phyloP scores from a whole-genome alignment of 2,113 vertebrate genomes.

The Sceloporus undulatus region DNA sequence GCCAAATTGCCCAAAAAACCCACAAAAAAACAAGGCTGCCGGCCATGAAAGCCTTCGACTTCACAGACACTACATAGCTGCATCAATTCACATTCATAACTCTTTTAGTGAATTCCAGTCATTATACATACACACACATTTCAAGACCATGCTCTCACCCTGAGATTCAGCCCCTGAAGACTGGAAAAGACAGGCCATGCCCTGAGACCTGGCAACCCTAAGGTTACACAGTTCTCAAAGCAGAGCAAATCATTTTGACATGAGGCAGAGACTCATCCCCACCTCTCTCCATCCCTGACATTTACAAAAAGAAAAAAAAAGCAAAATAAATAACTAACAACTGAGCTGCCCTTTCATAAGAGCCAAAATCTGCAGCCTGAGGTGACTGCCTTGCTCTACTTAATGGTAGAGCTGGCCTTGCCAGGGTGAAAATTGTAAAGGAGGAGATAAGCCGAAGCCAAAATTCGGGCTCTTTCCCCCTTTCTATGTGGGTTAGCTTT shows the following conservation, averaged over 20 bases:
- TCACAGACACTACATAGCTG: too few relatives aligned
- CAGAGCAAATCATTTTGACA: background rate
- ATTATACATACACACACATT: too few relatives aligned
- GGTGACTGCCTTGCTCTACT: background rate
- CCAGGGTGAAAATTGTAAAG: background rate
- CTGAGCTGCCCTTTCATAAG: background rate
- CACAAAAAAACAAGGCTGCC: too few relatives aligned
- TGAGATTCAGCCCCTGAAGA: too few relatives aligned
- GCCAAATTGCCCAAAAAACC: too few relatives aligned
- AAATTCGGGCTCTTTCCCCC: background rate
- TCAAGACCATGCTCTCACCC: too few relatives aligned
- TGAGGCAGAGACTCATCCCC: background rate
- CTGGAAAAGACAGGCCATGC: too few relatives aligned
- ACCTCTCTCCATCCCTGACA: background rate
- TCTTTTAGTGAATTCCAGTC: too few relatives aligned
- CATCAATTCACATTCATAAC: too few relatives aligned
- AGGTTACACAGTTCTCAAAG: too few relatives aligned
- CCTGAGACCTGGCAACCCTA: too few relatives aligned
- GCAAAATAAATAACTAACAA: background rate
- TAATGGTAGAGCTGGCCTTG: background rate
- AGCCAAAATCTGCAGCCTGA: background rate
- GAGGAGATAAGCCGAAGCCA: background rate
- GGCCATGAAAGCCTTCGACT: too few relatives aligned
- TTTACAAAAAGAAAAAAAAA: background rate
- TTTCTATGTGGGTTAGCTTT: background rate